phyloP scores from a whole-genome alignment of 92 coral and sea anemone genomes.

The Meandrina meandrites region DNA sequence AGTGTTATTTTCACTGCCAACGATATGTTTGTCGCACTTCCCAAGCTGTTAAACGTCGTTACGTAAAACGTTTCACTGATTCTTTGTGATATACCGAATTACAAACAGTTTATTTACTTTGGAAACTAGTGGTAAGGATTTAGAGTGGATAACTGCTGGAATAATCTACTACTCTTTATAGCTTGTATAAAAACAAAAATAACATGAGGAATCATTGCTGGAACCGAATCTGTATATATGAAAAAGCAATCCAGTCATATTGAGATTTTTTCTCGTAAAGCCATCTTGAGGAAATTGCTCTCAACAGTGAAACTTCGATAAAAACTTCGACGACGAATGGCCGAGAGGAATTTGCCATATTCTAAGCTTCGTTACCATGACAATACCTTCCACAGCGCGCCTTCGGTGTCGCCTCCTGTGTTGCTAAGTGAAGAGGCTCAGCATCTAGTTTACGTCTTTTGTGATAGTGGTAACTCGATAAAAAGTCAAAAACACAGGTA shows the following conservation, averaged over 20 bases:
- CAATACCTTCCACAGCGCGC: neutral
- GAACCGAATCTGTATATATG: neutral
- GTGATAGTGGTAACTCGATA: conserved; percentile 3
- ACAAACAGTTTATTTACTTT: neutral
- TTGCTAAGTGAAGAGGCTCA: conserved; percentile 23
- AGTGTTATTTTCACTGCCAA: neutral
- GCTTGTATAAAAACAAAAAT: neutral
- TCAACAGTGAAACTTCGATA: neutral
- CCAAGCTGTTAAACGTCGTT: neutral
- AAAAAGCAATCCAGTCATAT: neutral
- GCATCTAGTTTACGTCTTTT: conserved; percentile 41
- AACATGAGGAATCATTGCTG: neutral
- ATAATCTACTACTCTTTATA: neutral
- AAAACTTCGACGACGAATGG: neutral
- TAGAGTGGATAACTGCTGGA: neutral
- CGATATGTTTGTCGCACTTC: conserved; percentile 8
- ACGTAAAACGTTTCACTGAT: neutral
- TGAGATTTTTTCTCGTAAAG: neutral
- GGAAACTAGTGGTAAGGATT: neutral
- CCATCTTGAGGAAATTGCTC: neutral
- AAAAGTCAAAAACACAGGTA: neutral
- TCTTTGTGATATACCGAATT: neutral
- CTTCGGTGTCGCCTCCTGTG: conserved; percentile 14
- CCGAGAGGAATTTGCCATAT: conserved; percentile 6
- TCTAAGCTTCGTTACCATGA: conserved; percentile 21